Conservation (phyloP, 2,888 invertebrate species). For the Bellardia pandia region DNA sequence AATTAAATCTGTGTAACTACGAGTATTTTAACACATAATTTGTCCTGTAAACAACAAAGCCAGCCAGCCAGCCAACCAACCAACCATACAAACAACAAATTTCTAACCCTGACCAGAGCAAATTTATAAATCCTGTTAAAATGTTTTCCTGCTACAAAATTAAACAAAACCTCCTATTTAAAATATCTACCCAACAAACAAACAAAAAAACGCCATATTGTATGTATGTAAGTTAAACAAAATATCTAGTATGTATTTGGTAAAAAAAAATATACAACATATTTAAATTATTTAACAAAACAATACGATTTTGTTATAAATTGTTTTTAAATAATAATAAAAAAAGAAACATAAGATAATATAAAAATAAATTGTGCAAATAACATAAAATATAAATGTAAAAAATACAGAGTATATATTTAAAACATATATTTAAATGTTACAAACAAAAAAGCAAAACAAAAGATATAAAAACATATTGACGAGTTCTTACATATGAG, state of each 20-base stretch:
- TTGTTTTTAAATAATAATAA: constrained; percentile 12
- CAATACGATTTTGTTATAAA: constrained; percentile 17
- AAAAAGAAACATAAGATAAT: background rate
- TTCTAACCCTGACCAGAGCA: background rate
- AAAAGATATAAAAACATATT: background rate
- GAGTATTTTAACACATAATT: too few species aligned
- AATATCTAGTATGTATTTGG: constrained; percentile 38
- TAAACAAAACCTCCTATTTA: constrained; percentile 3
- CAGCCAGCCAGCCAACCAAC: background rate
- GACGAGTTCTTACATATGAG: constrained; percentile 1
- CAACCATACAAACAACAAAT: background rate
- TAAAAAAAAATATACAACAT: background rate
- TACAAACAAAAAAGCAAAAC: background rate
- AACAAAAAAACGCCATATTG: constrained; percentile 38
- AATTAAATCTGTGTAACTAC: background rate
- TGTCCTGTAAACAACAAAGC: background rate
- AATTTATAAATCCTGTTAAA: background rate
- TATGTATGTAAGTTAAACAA: constrained; percentile 36
- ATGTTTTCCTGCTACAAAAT: constrained; percentile 7
- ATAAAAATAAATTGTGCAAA: background rate
- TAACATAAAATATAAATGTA: constrained; percentile 25
- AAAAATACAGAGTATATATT: constrained; percentile 22
- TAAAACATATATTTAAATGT: background rate
- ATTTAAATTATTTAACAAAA: background rate
- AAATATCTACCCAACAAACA: constrained; percentile 1